Conservation (phyloP, 2,888 invertebrate genomes). For the Tachina lurida region DNA sequence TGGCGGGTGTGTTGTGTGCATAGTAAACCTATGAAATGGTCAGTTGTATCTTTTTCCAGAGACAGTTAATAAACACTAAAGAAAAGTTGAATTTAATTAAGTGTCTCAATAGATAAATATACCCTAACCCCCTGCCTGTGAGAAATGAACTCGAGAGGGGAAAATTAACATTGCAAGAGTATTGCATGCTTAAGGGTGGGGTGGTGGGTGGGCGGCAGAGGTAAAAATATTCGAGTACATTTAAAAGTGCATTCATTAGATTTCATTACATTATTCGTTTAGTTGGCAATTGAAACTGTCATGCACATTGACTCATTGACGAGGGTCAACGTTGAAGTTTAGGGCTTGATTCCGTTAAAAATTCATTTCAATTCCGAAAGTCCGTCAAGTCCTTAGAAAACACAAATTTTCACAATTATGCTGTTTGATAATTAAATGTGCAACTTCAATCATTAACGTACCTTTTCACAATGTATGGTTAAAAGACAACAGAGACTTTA, state of each 20-base stretch:
- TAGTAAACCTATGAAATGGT: conserved; percentile 55
- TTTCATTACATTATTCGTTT: conserved; percentile 40
- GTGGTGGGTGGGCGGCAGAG: not conserved
- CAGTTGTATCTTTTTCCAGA: conserved; percentile 67
- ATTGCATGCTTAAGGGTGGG: conserved; percentile 54
- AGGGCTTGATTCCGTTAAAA: too few relatives aligned
- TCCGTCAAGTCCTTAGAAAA: too few relatives aligned
- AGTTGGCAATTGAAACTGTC: conserved; percentile 42
- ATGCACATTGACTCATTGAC: not conserved
- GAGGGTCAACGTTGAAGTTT: conserved; percentile 15
- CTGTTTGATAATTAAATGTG: too few relatives aligned
- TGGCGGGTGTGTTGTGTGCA: not conserved
- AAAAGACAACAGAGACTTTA: too few relatives aligned
- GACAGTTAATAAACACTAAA: conserved; percentile 69
- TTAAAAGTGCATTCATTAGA: conserved; percentile 61
- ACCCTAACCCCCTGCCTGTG: not conserved
- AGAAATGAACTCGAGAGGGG: conserved; percentile 26
- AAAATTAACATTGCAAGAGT: conserved; percentile 53
- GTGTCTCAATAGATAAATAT: conserved; percentile 67
- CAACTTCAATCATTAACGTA: too few relatives aligned
- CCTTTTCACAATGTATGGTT: too few relatives aligned
- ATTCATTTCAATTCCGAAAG: too few relatives aligned
- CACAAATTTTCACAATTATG: too few relatives aligned
- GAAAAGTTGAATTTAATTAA: conserved; percentile 72
- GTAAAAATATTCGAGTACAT: not conserved